Evolutionary conservation across 1,140 invertebrate genomes (phyloP).

Genomic region (Brachionus rubens): DNA sequence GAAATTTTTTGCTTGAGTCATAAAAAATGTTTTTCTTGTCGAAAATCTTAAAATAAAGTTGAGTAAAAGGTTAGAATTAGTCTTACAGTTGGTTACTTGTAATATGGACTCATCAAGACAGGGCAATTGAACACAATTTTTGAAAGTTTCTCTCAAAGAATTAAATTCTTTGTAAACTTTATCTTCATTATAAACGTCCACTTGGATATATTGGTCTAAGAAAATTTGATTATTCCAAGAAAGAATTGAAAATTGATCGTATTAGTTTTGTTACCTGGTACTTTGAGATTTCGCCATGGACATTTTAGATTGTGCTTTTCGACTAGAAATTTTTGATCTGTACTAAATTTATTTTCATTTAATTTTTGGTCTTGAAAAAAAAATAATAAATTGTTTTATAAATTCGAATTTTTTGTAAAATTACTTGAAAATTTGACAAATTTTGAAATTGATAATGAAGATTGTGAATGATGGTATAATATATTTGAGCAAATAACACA

Average conservation of each 20-base stretch:
- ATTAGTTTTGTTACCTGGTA: conserved; percentile 19
- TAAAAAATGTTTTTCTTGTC: not conserved
- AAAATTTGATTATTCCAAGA: not conserved
- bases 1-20: not conserved
- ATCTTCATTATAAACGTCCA: conserved; percentile 12
- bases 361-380: not conserved
- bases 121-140: conserved; percentile 3
- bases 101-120: not conserved
- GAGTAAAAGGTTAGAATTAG: too few relatives aligned
- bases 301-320: conserved; percentile 27
- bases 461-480: conserved; percentile 34
- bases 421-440: conserved; percentile 25
- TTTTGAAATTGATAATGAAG: not conserved
- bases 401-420: not conserved
- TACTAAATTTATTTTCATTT: not conserved
- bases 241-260: too few relatives aligned
- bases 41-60: not conserved
- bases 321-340: not conserved
- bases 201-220: not conserved
- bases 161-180: conserved; percentile 13
- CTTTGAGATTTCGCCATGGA: conserved; percentile 17
- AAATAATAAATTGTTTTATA: not conserved
- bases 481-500: conserved; percentile 13
- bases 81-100: not conserved
- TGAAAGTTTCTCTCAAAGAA: not conserved